Base-by-base conservation (phyloP, 2,888 invertebrate genomes). In the Sminthurinus aureus region DNA sequence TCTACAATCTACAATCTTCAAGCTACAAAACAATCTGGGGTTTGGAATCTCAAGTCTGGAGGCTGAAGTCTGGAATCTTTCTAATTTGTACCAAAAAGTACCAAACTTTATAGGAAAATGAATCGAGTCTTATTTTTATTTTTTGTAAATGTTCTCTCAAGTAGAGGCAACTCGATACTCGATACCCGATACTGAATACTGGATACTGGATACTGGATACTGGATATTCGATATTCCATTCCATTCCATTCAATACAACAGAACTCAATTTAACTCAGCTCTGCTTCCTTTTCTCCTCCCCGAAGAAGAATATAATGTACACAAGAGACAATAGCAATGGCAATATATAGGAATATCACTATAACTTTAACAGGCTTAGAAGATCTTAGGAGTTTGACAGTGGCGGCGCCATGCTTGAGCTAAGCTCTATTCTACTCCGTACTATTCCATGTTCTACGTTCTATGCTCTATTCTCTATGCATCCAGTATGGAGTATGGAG, bases 341-440 rank as follows among this genome's bases (percentile, higher is more conserved):
- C n/a, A n/a, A n/a, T 38, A 38, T 58, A 15, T 26, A 24, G 11
- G 73, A 73, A 73, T 73, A 26, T 73, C 38, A 38, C 1, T 38
- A 38, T 6, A 38, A 38, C 73, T 73, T 73, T 73, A 73, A 73
- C 24, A 73, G 9, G 73, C 73, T 73, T 73, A 73, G 73, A 24
- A n/a, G n/a, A 73, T 73, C 73, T 73, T 73, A 73, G 73, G 73
- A 73, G 73, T 20, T 73, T 26, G 73, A 24, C 73, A 73, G 38
- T 38, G 38, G 38, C 38, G 38, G 38, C 38, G 38, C 38, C 38
- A 38, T 38, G 38, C 38, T 1, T 38, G 6, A 4, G 38, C 38
- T 38, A 6, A 4, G 38, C 38, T 38, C 38, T 38, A 6, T 38
- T 73, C 73, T 18, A 18, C 9, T 64, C 64, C 8, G 8, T 15